A percentile compares a stretch with the other conserved stretches of the same genome.
phyloP scores from a whole-genome alignment of 2,113 vertebrate species.

The Scomber colias region DNA sequence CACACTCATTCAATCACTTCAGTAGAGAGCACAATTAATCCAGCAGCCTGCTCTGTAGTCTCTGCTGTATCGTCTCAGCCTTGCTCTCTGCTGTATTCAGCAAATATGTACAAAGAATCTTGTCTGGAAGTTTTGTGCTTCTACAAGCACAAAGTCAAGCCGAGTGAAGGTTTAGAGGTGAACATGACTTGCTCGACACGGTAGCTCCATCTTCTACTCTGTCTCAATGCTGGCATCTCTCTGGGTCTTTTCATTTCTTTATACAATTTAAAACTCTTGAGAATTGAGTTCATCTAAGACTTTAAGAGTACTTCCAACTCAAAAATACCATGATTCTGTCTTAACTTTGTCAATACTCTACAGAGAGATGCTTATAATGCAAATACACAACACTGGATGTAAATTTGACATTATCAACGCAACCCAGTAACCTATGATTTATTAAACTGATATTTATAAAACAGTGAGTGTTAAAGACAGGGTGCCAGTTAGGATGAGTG shows the following conservation, averaged over 20 bases:
- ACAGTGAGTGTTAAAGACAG: conserved; percentile 33
- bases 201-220: conserved; percentile 22
- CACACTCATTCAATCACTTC: conserved; percentile 66
- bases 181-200: conserved; percentile 37
- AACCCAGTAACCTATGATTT: conserved; percentile 5
- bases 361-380: background rate
- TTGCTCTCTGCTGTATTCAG: conserved; percentile 67
- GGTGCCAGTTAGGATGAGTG: conserved; percentile 27
- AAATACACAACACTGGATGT: background rate
- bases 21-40: conserved; percentile 66
- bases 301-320: conserved; percentile 6
- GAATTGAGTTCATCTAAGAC: background rate
- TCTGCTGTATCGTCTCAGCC: conserved; percentile 48
- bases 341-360: background rate
- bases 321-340: background rate
- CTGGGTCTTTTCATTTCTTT: background rate
- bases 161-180: conserved; percentile 46
- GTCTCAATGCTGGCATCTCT: background rate
- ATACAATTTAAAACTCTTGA: background rate
- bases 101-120: conserved; percentile 70
- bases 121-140: conserved; percentile 57
- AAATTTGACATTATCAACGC: conserved; percentile 24
- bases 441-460: conserved; percentile 10
- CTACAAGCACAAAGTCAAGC: conserved; percentile 56
- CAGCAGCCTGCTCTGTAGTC: conserved; percentile 37